Conservation (phyloP, 2,113 vertebrate genomes). For the Beaufortia kweichowensis region DNA sequence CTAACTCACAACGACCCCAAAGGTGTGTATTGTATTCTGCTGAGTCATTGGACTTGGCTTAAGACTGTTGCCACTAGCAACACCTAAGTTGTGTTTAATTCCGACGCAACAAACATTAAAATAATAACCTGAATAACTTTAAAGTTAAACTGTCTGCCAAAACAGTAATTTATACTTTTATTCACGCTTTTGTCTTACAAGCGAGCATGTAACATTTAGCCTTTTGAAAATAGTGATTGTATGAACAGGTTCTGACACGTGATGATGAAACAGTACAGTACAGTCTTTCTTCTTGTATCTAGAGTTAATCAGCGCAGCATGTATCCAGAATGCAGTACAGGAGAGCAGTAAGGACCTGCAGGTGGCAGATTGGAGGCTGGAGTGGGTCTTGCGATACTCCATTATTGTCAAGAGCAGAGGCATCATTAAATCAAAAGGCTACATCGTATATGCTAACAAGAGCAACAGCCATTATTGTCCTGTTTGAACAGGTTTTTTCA, state of each 20-base stretch:
- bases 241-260: neutral
- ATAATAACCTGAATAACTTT: too few relatives aligned
- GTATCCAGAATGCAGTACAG: constrained; percentile 87
- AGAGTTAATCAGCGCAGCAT: constrained; percentile 91
- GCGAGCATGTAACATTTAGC: too few relatives aligned
- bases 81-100: too few relatives aligned
- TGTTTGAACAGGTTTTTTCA: neutral
- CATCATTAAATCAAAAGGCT: constrained; percentile 98
- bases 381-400: constrained; percentile 95
- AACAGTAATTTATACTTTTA: too few relatives aligned
- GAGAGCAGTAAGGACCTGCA: constrained; percentile 79
- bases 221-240: neutral
- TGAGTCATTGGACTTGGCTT: constrained; percentile 3
- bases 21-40: constrained; percentile 73
- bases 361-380: constrained; percentile 82
- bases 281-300: constrained; percentile 54
- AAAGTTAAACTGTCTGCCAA: too few relatives aligned
- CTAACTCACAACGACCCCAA: constrained; percentile 96
- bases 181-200: too few relatives aligned
- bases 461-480: constrained; percentile 63
- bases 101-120: too few relatives aligned
- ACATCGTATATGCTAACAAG: constrained; percentile 90
- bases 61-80: too few relatives aligned
- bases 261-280: neutral
- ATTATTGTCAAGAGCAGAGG: constrained; percentile 97